Conservation (phyloP, 1,140 invertebrate genomes). For the Drosophila albomicans region DNA sequence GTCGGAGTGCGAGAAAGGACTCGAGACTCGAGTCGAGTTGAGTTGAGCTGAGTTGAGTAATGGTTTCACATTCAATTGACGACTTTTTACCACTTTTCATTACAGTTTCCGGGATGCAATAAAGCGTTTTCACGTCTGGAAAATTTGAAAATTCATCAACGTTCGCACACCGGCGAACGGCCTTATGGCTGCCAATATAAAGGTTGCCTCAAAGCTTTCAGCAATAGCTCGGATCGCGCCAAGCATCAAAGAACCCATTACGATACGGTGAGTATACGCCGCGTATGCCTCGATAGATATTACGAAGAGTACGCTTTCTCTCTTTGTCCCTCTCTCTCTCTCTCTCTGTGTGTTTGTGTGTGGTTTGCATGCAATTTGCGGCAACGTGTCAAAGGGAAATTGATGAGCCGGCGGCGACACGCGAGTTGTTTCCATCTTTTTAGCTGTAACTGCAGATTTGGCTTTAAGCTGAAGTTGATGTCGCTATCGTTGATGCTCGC, state of each 20-base stretch:
- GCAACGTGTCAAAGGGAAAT: constrained; percentile 75
- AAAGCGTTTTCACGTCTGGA: constrained; percentile 98
- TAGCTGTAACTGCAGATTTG: constrained; percentile 38
- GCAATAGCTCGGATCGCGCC: constrained; percentile 97
- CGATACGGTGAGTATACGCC: constrained; percentile 92
- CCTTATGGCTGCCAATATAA: constrained; percentile 94
- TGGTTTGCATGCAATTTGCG: constrained; percentile 64
- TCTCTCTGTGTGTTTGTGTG: constrained; percentile 10
- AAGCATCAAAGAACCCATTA: constrained; percentile 99
- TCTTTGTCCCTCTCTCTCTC: background rate
- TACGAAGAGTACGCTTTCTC: constrained; percentile 8
- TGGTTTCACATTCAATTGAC: constrained; percentile 45
- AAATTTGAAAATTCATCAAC: constrained; percentile 97
- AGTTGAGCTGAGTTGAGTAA: background rate
- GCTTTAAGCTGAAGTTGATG: constrained; percentile 45
- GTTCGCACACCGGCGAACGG: constrained; percentile 96
- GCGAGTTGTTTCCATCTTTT: constrained; percentile 58
- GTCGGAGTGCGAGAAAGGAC: background rate
- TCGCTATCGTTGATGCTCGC: background rate
- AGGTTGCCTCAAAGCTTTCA: constrained; percentile 96
- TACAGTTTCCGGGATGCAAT: constrained; percentile 94
- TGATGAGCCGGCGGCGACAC: constrained; percentile 56
- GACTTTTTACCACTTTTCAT: constrained; percentile 72
- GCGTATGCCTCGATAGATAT: constrained; percentile 6
- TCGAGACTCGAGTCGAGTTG: constrained; percentile 54